Base-by-base conservation (phyloP, 1,140 invertebrate genomes). In the Brachionus calyciflorus region DNA sequence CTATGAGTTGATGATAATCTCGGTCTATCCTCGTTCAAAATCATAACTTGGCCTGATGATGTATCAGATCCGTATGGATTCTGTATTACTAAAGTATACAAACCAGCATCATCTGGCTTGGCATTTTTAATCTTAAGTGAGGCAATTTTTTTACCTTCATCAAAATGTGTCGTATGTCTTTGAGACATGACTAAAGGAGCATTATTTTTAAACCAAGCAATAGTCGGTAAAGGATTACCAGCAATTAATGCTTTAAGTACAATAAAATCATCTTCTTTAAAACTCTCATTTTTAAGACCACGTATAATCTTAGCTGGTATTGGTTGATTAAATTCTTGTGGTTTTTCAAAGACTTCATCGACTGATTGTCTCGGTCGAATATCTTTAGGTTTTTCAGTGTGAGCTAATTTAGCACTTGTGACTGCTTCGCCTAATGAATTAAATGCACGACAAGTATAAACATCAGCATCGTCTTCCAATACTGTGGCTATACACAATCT, bases 361-460 rank as follows among this genome's bases (percentile, higher is more conserved):
- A 19, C 0, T 49, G 44, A 49, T 51, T 49, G 28, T 49, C 44
- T 70, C 19, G 28, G 24, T 46, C 40, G 24, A 55, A 28, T 10
- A 26, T 46, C 40, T 26, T 12, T 14, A 14, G 41, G 41, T 21
- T 46, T 68, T 26, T 46, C 7, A 14, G 19, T 3, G 5, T 5
- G 65, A 33, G 82, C 77, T 5, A 98, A 87, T 78, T 90, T 89
- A 69, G 93, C 93, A 78, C 90, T 90, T n/a, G 93, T 96, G 83
- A 95, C 92, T 24, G 91, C 93, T 81, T 91, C 89, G 80, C 96
- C 96, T 49, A 92, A 91, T 19, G 89, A 88, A 82, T 94, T 96
- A 60, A 90, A 90, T 17, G 96, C 92, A 78, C 91, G 89, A 85
- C 94, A 97, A 73, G 93, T 90, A 83, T 98, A 98, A 82, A 96